phyloP scores from a whole-genome alignment of 2,113 vertebrate genomes.

The Protobothrops flavoviridis region DNA sequence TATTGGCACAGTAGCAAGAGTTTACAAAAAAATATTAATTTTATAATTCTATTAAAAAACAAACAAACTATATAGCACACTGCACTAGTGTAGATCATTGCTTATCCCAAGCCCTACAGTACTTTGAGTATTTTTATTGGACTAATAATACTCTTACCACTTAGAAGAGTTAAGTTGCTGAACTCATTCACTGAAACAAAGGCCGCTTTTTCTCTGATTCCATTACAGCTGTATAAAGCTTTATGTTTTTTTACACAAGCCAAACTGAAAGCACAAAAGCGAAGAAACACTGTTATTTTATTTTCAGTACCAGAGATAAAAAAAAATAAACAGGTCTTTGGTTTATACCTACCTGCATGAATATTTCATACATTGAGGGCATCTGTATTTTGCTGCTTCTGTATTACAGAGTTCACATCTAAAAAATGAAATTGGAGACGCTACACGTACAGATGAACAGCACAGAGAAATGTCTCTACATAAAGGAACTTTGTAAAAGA shows the following conservation, averaged over 20 bases:
- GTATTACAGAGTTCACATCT: constrained; percentile 87
- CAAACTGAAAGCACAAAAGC: constrained; percentile 71
- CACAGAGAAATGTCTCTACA: background rate
- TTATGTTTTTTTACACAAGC: constrained; percentile 93
- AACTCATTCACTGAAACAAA: constrained; percentile 84
- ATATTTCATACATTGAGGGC: constrained; percentile 84
- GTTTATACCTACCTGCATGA: constrained; percentile 83
- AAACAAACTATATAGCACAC: background rate
- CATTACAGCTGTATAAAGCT: constrained; percentile 78
- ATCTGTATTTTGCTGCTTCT: constrained; percentile 87
- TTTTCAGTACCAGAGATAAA: fast-evolving
- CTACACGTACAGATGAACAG: background rate
- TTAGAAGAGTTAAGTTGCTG: constrained; percentile 87
- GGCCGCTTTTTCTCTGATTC: constrained; percentile 85
- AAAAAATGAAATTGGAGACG: constrained; percentile 36
- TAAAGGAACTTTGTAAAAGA: background rate
- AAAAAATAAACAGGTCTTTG: background rate
- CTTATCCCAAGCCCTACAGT: background rate
- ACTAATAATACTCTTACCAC: constrained; percentile 72
- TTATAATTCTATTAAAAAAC: background rate
- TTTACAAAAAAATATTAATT: background rate
- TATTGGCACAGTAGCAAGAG: background rate
- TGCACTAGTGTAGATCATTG: background rate
- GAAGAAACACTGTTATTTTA: background rate
- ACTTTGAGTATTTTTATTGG: background rate